Evolutionary conservation across 2,888 invertebrate species (phyloP).

Genomic region (Watsonalla cultraria): DNA sequence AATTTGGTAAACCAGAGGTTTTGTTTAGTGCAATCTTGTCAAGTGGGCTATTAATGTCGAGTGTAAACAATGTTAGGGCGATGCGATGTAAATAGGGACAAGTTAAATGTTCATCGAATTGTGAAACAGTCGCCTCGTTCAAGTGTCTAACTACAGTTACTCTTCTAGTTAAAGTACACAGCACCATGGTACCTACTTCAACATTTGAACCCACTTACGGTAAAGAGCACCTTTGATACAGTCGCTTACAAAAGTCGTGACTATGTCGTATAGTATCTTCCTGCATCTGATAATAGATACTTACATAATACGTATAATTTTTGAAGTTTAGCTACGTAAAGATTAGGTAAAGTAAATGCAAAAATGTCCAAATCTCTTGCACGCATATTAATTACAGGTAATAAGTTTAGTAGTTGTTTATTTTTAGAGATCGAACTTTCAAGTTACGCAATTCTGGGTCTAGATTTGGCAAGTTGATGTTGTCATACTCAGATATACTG

Average conservation of each 20-base stretch:
- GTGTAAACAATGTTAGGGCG: conserved; percentile 33
- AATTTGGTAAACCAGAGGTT: conserved; percentile 24
- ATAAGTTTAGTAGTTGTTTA: no score
- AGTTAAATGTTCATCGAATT: conserved; percentile 27
- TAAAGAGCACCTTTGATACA: conserved; percentile 30
- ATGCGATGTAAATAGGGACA: conserved; percentile 30
- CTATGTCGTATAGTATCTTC: no score
- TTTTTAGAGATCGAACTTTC: neutral
- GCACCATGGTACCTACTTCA: conserved; percentile 35
- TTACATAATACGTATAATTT: no score
- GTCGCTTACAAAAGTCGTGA: conserved; percentile 17
- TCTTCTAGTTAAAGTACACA: conserved; percentile 34
- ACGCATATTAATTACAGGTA: no score
- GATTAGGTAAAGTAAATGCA: no score
- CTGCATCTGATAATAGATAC: no score
- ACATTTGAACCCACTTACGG: conserved; percentile 53
- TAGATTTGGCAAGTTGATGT: conserved; percentile 30
- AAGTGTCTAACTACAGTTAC: conserved; percentile 44
- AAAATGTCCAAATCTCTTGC: no score
- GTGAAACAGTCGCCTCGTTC: conserved; percentile 35
- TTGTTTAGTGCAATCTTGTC: conserved; percentile 15
- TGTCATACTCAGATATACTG: conserved; percentile 32
- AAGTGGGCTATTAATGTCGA: conserved; percentile 16
- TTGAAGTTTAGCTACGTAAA: no score
- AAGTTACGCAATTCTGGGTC: conserved; percentile 13